Percentiles rank a stretch among this genome's conserved stretches.
phyloP scores from a whole-genome alignment of 2,113 vertebrate genomes.

The Chaenocephalus aceratus region DNA sequence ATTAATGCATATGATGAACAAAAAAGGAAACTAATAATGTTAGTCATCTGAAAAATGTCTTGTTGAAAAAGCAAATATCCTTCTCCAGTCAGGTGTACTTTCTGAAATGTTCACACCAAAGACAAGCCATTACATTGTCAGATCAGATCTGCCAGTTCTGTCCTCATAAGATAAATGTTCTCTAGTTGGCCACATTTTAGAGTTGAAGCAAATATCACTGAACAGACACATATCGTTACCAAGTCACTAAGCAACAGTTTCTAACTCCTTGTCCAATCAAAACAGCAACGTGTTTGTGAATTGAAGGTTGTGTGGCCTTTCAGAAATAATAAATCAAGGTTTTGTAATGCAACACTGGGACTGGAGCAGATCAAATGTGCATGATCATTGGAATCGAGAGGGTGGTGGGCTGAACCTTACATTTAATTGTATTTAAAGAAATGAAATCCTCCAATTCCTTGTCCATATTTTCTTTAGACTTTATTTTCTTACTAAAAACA shows the following conservation, averaged over 20 bases:
- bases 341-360: conserved; percentile 17
- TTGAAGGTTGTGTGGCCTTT: conserved; percentile 24
- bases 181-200: conserved; percentile 16
- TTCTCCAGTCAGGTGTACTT: not conserved
- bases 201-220: conserved; percentile 31
- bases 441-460: not conserved
- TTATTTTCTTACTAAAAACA: too few species aligned
- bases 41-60: not conserved
- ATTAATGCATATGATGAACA: not conserved
- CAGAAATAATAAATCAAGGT: not conserved
- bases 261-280: not conserved
- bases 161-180: conserved; percentile 64
- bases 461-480: too few species aligned
- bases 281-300: conserved; percentile 2
- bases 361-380: not conserved
- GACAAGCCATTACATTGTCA: not conserved
- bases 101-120: not conserved
- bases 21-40: not conserved
- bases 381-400: not conserved
- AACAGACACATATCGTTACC: conserved; percentile 38
- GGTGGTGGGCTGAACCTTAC: not conserved
- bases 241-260: conserved; percentile 53
- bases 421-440: not conserved
- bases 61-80: not conserved
- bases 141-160: conserved; percentile 49